Percentiles rank a stretch among this genome's conserved stretches.
These are phyloP conservation scores for Drosophila neocordata DNA, from an alignment of 1,140 invertebrate species.

Conservation along the genomic window DNA sequence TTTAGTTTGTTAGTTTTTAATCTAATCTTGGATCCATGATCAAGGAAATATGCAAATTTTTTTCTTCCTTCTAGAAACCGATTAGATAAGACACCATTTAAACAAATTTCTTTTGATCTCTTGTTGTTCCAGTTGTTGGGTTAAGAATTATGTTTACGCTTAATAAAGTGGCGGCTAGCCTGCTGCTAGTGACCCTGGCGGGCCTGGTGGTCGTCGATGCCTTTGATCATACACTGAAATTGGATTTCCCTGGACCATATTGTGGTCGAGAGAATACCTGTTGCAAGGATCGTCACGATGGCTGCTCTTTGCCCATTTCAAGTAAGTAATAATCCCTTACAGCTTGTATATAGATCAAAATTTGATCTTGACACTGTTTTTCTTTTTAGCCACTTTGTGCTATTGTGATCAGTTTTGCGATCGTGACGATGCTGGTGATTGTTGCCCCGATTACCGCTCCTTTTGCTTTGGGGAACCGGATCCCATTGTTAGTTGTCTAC, in stretches of 20 bases:
- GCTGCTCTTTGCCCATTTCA: conserved; percentile 89
- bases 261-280: conserved; percentile 83
- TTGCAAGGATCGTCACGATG: conserved; percentile 88
- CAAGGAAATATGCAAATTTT: conserved; percentile 31
- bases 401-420: conserved; percentile 98
- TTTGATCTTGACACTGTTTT: neutral
- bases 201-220: conserved; percentile 42
- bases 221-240: conserved; percentile 64
- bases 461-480: conserved; percentile 86
- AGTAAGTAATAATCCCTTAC: conserved; percentile 68
- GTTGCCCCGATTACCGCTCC: conserved; percentile 93
- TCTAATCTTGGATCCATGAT: conserved; percentile 18
- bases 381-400: conserved; percentile 88
- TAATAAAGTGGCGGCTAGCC: conserved; percentile 30
- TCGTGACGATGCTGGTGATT: conserved; percentile 87
- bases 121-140: neutral
- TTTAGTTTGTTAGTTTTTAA: neutral
- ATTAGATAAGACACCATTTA: conserved; percentile 27
- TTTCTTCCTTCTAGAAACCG: neutral
- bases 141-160: neutral
- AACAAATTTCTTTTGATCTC: neutral
- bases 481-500: conserved; percentile 60
- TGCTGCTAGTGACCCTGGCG: conserved; percentile 43
- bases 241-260: conserved; percentile 77
- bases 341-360: neutral